phyloP scores from a whole-genome alignment of 23 tunicate genomes.

The Pegea sp. region DNA sequence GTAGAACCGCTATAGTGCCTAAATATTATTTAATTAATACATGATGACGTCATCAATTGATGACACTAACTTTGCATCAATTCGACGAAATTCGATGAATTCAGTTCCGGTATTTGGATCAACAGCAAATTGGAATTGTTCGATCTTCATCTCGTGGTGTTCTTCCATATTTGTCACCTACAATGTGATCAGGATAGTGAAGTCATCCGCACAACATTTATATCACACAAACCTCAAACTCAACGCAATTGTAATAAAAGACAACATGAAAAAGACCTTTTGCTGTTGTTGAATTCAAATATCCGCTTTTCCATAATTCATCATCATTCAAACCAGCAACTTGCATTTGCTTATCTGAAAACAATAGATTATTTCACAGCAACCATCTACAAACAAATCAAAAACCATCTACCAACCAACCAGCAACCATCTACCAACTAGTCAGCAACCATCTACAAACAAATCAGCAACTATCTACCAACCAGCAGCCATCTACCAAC shows the following conservation, averaged over 20 bases:
- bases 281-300: slow-evolving; percentile 40
- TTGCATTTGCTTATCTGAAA: too few species aligned
- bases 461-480: too few species aligned
- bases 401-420: too few species aligned
- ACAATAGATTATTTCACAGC: too few species aligned
- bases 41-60: not conserved
- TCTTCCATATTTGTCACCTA: slow-evolving; percentile 91
- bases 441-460: too few species aligned
- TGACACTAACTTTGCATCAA: slow-evolving; percentile 20
- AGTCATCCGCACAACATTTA: too few species aligned
- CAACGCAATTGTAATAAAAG: slow-evolving; percentile 77
- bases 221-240: slow-evolving; percentile 58
- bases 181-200: too few species aligned
- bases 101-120: slow-evolving; percentile 18
- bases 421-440: too few species aligned
- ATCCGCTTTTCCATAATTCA: slow-evolving; percentile 47
- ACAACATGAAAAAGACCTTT: slow-evolving; percentile 80
- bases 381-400: too few species aligned
- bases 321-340: slow-evolving; percentile 49
- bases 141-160: slow-evolving; percentile 68
- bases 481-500: too few species aligned
- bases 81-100: slow-evolving; percentile 43
- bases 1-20: not conserved
- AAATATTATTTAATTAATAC: not conserved
- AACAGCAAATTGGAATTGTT: slow-evolving; percentile 31